Percentiles rank a stretch among this genome's conserved stretches.
These are phyloP conservation scores for Alligator sinensis DNA, from an alignment of 2,113 vertebrate species.

Conservation along the genomic window DNA sequence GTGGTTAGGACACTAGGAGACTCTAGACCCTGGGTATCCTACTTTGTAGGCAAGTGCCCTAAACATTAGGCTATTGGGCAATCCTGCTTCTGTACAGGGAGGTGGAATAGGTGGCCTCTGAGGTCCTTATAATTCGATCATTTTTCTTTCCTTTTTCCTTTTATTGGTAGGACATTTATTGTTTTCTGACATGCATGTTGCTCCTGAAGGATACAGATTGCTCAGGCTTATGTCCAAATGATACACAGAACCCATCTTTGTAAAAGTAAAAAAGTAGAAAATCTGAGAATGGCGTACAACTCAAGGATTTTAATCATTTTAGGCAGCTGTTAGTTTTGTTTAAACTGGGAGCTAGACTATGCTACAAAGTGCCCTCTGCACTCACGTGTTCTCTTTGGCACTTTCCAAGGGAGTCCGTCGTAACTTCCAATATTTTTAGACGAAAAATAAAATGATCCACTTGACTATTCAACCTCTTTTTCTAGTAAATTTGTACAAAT, in stretches of 20 bases:
- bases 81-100: too few species aligned
- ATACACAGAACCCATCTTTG: neutral
- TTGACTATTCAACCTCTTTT: neutral
- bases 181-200: neutral
- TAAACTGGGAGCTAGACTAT: neutral
- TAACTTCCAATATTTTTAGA: neutral
- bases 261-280: neutral
- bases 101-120: too few species aligned
- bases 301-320: neutral
- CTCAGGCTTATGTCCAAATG: neutral
- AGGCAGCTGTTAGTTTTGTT: neutral
- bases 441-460: fast-evolving
- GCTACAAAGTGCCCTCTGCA: neutral
- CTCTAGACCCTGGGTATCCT: neutral
- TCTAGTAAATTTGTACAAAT: neutral
- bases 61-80: too few species aligned
- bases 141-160: neutral
- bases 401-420: neutral
- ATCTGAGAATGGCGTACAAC: neutral
- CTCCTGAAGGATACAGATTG: neutral
- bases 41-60: too few species aligned
- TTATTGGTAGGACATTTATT: neutral
- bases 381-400: constrained; percentile 9
- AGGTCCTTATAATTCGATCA: fast-evolving
- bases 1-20: too few species aligned